phyloP scores from a whole-genome alignment of 2,113 vertebrate species.

The Passer montanus region DNA sequence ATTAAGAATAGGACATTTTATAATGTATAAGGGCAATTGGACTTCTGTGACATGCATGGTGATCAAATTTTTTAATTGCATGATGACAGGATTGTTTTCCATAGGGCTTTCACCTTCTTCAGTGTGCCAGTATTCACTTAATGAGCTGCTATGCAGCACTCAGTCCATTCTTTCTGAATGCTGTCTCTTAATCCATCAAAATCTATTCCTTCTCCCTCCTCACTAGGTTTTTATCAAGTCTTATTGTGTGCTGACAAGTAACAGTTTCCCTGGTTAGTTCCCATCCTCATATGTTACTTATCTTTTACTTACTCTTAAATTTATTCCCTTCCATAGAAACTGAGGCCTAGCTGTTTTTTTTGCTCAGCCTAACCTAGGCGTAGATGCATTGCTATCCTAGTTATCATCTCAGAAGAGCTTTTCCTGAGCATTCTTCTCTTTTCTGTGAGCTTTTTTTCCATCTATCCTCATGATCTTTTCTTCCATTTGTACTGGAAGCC shows the following conservation, averaged over 20 bases:
- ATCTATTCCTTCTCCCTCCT: neutral
- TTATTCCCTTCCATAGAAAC: neutral
- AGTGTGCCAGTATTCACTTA: neutral
- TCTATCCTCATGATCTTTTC: neutral
- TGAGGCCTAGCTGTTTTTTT: neutral
- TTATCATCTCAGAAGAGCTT: neutral
- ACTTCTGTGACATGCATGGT: neutral
- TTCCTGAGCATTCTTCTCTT: neutral
- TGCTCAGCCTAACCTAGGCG: neutral
- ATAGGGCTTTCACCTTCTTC: neutral
- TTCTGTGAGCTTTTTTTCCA: neutral
- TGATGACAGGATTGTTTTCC: neutral
- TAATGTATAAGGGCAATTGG: neutral
- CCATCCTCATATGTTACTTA: neutral
- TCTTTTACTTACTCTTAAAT: neutral
- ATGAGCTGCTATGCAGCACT: neutral
- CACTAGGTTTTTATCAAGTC: neutral
- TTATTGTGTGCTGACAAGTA: neutral
- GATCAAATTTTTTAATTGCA: neutral
- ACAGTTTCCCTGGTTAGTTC: neutral
- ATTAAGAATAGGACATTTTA: neutral
- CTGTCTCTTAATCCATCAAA: neutral
- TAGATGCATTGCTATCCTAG: neutral
- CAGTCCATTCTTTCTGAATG: neutral
- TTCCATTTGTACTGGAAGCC: neutral